Evolutionary conservation across 2,113 vertebrate genomes (phyloP).

Genomic region (Datnioides undecimradiatus): DNA sequence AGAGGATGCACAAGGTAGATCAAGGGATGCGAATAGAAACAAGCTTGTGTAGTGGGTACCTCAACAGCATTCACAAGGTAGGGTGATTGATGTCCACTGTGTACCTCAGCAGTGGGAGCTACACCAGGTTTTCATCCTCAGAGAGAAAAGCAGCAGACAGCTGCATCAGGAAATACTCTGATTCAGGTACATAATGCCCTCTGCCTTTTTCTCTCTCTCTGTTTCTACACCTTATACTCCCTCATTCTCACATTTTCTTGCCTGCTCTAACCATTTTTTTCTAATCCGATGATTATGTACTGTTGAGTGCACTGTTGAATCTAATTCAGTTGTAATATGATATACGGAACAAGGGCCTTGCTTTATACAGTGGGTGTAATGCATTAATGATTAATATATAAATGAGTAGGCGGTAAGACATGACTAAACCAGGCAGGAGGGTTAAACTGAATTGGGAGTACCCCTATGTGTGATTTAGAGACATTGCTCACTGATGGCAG

Average conservation of each 20-base stretch:
- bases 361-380: constrained; percentile 54
- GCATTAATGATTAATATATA: constrained; percentile 68
- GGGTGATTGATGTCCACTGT: constrained; percentile 72
- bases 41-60: constrained; percentile 48
- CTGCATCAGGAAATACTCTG: constrained; percentile 69
- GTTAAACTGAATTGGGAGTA: constrained; percentile 59
- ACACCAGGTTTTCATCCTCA: constrained; percentile 69
- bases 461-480: constrained; percentile 59
- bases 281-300: constrained; percentile 38
- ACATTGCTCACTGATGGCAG: constrained; percentile 38
- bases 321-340: constrained; percentile 19
- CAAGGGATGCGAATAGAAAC: constrained; percentile 51
- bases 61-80: constrained; percentile 63
- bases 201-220: constrained; percentile 44
- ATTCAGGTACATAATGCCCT: constrained; percentile 70
- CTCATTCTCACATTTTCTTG: constrained; percentile 41
- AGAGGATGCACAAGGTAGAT: constrained; percentile 69
- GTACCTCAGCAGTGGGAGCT: constrained; percentile 60
- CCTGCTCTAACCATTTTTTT: constrained; percentile 38
- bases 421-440: constrained; percentile 66
- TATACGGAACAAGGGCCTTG: constrained; percentile 25
- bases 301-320: constrained; percentile 23
- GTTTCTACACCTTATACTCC: constrained; percentile 34
- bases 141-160: constrained; percentile 73
- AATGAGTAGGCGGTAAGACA: constrained; percentile 70